Percentiles rank a stretch among this genome's conserved stretches.
Evolutionary conservation across 2,797 vertebrate genomes (phyloP).

Genomic region (Heliangelus exortis): DNA sequence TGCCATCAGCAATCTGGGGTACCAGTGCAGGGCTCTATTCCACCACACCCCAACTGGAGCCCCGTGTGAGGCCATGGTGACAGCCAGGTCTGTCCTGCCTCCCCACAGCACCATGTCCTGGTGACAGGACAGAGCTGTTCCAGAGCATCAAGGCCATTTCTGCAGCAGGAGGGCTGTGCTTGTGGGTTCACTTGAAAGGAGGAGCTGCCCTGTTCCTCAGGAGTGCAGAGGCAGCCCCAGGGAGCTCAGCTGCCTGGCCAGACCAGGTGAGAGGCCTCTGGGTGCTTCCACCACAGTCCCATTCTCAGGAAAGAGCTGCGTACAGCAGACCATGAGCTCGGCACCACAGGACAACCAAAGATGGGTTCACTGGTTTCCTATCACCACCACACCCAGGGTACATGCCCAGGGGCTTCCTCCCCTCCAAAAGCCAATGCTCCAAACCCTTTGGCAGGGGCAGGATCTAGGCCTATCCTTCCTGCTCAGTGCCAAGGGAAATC

Average conservation of each 20-base stretch:
- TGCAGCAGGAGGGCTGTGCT: neutral
- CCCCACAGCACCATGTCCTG: neutral
- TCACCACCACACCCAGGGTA: rapidly evolving
- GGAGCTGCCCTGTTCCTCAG: neutral
- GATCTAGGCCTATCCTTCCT: neutral
- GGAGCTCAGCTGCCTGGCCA: neutral
- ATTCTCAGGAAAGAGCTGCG: neutral
- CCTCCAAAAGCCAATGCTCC: neutral
- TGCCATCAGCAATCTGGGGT: neutral
- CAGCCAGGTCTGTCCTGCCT: neutral
- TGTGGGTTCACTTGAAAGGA: neutral
- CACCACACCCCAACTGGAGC: neutral
- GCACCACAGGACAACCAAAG: neutral
- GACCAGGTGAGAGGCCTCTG: neutral
- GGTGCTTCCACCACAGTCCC: neutral
- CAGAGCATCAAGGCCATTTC: neutral
- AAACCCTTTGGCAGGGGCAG: neutral
- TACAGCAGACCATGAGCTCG: neutral
- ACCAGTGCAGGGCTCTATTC: neutral
- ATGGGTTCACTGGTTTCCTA: neutral
- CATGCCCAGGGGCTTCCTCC: neutral
- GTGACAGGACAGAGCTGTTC: neutral
- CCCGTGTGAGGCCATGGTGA: neutral
- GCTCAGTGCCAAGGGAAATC: neutral
- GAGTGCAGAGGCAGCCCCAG: neutral